These are phyloP conservation scores for Brachyptera risi DNA, from an alignment of 2,888 invertebrate genomes.

Conservation along the genomic window DNA sequence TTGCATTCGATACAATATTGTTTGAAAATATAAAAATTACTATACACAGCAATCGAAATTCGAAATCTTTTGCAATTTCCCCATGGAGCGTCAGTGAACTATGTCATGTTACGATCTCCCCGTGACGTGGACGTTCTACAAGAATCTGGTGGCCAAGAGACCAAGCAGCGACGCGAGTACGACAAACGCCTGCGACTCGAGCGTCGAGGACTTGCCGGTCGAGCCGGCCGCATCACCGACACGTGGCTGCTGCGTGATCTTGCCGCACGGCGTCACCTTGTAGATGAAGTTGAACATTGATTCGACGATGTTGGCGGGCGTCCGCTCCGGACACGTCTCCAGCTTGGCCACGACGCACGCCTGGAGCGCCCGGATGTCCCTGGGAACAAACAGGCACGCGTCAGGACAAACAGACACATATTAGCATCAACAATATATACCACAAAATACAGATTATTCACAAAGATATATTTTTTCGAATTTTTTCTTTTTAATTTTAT, in stretches of 20 bases:
- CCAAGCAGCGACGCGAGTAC: not conserved
- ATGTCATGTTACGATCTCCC: no score
- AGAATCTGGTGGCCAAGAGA: not conserved
- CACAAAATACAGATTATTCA: slow-evolving; percentile 24
- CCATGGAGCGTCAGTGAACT: no score
- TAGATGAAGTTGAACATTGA: slow-evolving; percentile 68
- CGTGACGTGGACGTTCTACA: no score
- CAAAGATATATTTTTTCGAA: slow-evolving; percentile 15
- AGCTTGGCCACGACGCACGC: slow-evolving; percentile 57
- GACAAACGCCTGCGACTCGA: not conserved
- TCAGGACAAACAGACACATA: slow-evolving; percentile 28
- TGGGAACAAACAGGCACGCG: slow-evolving; percentile 40
- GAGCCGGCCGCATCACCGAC: slow-evolving; percentile 35
- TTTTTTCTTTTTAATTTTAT: slow-evolving; percentile 15
- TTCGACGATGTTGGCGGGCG: slow-evolving; percentile 74
- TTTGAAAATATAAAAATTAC: no score
- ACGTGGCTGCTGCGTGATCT: not conserved
- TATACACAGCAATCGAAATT: no score
- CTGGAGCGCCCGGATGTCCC: slow-evolving; percentile 53
- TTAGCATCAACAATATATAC: no score
- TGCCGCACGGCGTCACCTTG: slow-evolving; percentile 60
- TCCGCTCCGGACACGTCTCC: slow-evolving; percentile 66
- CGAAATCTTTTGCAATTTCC: no score
- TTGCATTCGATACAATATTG: no score
- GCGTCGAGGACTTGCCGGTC: not conserved